phyloP scores from a whole-genome alignment of 2,888 invertebrate genomes.

The Palloptera scutellata region DNA sequence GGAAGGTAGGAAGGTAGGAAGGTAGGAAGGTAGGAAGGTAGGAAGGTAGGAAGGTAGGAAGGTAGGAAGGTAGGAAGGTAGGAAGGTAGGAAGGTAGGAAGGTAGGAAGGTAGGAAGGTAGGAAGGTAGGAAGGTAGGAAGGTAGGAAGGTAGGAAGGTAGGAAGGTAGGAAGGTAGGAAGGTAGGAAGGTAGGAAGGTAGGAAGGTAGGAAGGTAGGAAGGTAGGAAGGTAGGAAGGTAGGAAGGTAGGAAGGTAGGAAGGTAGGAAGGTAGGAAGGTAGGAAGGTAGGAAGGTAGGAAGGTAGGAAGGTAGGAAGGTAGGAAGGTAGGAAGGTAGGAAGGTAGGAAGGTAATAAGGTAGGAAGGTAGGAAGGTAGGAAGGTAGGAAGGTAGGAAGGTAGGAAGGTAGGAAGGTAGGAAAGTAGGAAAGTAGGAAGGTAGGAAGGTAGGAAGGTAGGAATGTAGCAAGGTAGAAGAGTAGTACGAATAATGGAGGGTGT shows the following conservation, averaged over 20 bases:
- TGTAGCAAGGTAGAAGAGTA: too few relatives aligned
- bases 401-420: too few relatives aligned
- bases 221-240: not conserved
- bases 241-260: not conserved
- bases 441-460: not conserved
- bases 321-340: not conserved
- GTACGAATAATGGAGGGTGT: not conserved
- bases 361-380: too few relatives aligned
- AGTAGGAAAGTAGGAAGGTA: too few relatives aligned
- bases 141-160: not conserved
- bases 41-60: too few relatives aligned
- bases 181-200: not conserved
- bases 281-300: not conserved
- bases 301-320: too few relatives aligned
- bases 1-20: not conserved
- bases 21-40: not conserved
- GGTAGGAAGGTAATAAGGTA: not conserved
- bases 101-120: not conserved
- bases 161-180: too few relatives aligned
- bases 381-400: not conserved
- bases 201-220: not conserved
- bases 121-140: not conserved
- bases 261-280: not conserved
- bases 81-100: not conserved
- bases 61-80: not conserved